Conservation (phyloP, 2,888 invertebrate species). For the Psococerastis gibbosa region DNA sequence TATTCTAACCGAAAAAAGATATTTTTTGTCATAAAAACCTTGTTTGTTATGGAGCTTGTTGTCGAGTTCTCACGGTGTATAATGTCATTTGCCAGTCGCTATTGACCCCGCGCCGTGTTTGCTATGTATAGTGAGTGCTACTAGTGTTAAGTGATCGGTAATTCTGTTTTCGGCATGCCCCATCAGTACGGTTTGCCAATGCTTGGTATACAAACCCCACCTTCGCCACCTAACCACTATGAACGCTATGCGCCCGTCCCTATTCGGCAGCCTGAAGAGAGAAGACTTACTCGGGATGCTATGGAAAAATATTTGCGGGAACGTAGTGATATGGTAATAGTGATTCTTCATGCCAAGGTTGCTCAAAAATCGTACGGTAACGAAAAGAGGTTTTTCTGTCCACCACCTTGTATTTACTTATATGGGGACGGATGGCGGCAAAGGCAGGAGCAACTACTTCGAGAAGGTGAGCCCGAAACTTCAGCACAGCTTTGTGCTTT, state of each 20-base stretch:
- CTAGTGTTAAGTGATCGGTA: not conserved
- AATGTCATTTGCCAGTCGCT: not conserved
- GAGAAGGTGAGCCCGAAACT: slow-evolving; percentile 40
- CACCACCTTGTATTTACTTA: slow-evolving; percentile 96
- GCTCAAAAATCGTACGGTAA: slow-evolving; percentile 99
- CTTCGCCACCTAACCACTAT: slow-evolving; percentile 37
- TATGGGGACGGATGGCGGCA: slow-evolving; percentile 97
- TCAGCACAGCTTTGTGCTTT: slow-evolving; percentile 94
- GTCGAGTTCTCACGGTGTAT: slow-evolving; percentile 7
- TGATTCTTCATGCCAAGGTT: slow-evolving; percentile 96
- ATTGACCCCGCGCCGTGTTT: slow-evolving; percentile 10
- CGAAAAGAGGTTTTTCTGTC: slow-evolving; percentile 98
- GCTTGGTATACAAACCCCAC: slow-evolving; percentile 60
- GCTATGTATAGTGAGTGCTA: not conserved
- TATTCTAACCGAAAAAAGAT: no score
- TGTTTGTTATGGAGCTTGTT: not conserved
- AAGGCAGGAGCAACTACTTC: slow-evolving; percentile 80
- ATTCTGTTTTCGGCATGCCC: slow-evolving; percentile 39
- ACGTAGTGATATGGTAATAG: slow-evolving; percentile 86
- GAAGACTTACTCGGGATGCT: slow-evolving; percentile 68
- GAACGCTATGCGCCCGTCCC: slow-evolving; percentile 13
- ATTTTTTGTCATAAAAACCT: no score
- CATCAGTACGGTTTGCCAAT: slow-evolving; percentile 62
- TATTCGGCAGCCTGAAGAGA: slow-evolving; percentile 47
- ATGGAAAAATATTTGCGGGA: slow-evolving; percentile 95